Conservation (phyloP, 2,113 vertebrate species). For the Motacilla tschutschensis region DNA sequence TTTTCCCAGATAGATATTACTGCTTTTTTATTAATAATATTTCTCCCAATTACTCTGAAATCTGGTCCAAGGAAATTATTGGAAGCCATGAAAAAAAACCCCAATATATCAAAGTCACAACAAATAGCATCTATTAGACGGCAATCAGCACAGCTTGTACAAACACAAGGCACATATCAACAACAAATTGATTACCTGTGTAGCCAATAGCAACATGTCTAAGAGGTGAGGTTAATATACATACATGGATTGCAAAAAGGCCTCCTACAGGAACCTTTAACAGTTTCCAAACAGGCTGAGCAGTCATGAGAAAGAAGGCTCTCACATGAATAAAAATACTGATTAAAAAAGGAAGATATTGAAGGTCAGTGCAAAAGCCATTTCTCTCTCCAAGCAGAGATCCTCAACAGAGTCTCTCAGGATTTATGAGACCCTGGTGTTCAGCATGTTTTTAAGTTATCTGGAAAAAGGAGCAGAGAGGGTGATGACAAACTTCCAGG, state of each 20-base stretch:
- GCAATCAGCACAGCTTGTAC: neutral
- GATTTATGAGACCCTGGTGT: neutral
- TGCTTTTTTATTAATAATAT: neutral
- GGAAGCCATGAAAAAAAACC: neutral
- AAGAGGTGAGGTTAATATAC: neutral
- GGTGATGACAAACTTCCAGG: constrained; percentile 21
- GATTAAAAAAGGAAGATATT: constrained; percentile 7
- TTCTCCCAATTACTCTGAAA: neutral
- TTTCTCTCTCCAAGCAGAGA: neutral
- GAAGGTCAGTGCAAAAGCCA: neutral
- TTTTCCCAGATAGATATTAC: neutral
- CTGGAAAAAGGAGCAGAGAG: neutral
- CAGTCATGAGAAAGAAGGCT: neutral
- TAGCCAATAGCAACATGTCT: neutral
- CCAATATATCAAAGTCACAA: neutral
- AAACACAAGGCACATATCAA: neutral
- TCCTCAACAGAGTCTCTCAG: neutral
- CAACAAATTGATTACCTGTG: neutral
- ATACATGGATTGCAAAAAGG: neutral
- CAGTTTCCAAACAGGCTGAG: neutral
- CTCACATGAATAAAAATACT: neutral
- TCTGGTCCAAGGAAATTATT: neutral
- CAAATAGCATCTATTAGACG: neutral
- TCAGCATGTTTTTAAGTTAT: constrained; percentile 3
- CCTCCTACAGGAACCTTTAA: neutral